Conservation (phyloP, 2,797 vertebrate genomes). For the Galaxias olidus region DNA sequence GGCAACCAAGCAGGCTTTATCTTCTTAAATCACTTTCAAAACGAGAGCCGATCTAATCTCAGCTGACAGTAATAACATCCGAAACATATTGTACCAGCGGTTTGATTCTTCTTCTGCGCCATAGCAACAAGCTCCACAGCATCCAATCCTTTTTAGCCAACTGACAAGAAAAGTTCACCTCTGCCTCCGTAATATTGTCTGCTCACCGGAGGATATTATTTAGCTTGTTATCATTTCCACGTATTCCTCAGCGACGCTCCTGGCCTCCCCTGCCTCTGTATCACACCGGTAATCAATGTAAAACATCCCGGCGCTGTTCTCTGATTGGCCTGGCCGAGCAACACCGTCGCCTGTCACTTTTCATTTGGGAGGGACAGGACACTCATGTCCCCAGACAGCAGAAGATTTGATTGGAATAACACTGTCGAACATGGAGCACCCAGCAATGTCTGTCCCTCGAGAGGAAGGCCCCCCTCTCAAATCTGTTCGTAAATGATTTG, state of each 20-base stretch:
- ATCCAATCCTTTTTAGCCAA: no score
- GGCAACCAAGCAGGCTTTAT: no score
- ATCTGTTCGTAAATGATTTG: slow-evolving; percentile 13
- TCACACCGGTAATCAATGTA: slow-evolving; percentile 60
- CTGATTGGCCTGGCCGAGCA: slow-evolving; percentile 65
- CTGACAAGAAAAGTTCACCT: no score
- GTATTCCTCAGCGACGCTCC: slow-evolving; percentile 37
- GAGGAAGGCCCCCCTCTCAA: slow-evolving; percentile 30
- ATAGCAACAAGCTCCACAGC: no score
- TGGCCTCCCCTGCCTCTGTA: slow-evolving; percentile 35
- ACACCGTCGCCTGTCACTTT: slow-evolving; percentile 65
- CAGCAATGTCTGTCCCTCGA: slow-evolving; percentile 38
- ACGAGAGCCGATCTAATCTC: no score
- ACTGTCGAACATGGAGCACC: slow-evolving; percentile 40
- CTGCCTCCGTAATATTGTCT: no score
- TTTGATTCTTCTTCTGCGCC: no score
- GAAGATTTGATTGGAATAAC: slow-evolving; percentile 67
- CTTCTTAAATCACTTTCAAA: no score
- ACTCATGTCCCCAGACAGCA: slow-evolving; percentile 59
- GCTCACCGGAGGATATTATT: not conserved
- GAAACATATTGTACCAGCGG: no score
- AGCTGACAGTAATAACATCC: no score
- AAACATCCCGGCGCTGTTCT: slow-evolving; percentile 57
- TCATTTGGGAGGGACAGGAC: slow-evolving; percentile 53
- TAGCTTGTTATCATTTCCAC: slow-evolving; percentile 31